Conservation (phyloP, 2,797 vertebrate genomes). For the Bothrops alternatus region DNA sequence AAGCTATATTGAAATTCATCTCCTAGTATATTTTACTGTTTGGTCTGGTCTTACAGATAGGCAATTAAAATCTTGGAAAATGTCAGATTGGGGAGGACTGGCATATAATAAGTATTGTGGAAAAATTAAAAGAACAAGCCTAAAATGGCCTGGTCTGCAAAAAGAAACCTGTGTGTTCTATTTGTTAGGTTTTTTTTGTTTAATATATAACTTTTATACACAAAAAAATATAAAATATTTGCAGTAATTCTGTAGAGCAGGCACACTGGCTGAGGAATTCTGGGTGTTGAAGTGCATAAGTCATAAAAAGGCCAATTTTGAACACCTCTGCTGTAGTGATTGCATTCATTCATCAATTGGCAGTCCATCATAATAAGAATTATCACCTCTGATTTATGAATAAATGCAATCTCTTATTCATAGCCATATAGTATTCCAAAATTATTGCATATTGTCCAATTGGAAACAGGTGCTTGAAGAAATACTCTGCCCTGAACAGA, state of each 20-base stretch:
- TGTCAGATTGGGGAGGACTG: background rate
- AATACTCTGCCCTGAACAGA: background rate
- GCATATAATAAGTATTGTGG: background rate
- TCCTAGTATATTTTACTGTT: background rate
- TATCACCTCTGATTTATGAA: background rate
- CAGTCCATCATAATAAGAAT: background rate
- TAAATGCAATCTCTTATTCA: background rate
- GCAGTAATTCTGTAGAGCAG: background rate
- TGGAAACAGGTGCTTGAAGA: background rate
- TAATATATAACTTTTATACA: background rate
- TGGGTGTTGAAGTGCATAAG: no score
- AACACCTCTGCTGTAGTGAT: background rate
- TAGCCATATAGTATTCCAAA: background rate
- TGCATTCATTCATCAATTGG: slow-evolving; percentile 46
- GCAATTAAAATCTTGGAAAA: background rate
- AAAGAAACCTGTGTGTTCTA: background rate
- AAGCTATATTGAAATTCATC: background rate
- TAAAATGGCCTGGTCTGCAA: background rate
- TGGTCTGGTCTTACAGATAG: background rate
- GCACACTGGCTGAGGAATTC: no score
- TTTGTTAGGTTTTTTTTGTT: background rate
- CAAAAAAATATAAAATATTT: background rate
- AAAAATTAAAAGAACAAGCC: background rate
- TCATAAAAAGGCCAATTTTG: no score
- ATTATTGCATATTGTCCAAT: background rate